phyloP scores from a whole-genome alignment of 2,888 invertebrate genomes.

The Caenorhabditis sp. region DNA sequence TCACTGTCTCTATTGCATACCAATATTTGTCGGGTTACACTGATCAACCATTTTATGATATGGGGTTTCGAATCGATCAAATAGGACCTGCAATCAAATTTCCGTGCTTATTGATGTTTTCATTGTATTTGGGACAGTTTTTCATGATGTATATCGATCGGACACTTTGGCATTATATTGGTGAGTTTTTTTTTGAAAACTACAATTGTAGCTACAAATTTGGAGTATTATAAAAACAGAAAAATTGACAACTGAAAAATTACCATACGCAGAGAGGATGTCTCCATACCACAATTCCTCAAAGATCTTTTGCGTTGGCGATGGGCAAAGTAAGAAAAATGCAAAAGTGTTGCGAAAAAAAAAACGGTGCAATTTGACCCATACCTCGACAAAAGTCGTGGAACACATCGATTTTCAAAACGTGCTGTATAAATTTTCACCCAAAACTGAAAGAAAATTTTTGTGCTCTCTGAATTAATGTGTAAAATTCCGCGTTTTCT shows the following conservation, averaged over 20 bases:
- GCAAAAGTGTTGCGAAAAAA: too few relatives aligned
- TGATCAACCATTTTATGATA: slow-evolving; percentile 33
- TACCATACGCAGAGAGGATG: too few relatives aligned
- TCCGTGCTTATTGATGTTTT: slow-evolving; percentile 48
- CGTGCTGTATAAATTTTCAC: neutral
- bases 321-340: too few relatives aligned
- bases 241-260: too few relatives aligned
- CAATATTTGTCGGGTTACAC: slow-evolving; percentile 29
- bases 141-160: slow-evolving; percentile 52
- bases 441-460: too few relatives aligned
- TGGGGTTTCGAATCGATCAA: slow-evolving; percentile 54
- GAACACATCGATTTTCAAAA: too few relatives aligned
- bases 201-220: neutral
- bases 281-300: too few relatives aligned
- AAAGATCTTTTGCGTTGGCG: too few relatives aligned
- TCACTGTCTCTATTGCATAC: slow-evolving; percentile 35
- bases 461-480: too few relatives aligned
- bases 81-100: slow-evolving; percentile 18
- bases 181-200: too few relatives aligned
- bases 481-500: too few relatives aligned
- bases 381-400: neutral
- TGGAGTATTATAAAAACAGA: too few relatives aligned
- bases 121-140: slow-evolving; percentile 61
- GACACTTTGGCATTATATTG: slow-evolving; percentile 41
- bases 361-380: neutral